Evolutionary conservation across 2,113 vertebrate species (phyloP), one percentile per base, ranked within the genome.

Genomic region (Ceyx margarethae): DNA sequence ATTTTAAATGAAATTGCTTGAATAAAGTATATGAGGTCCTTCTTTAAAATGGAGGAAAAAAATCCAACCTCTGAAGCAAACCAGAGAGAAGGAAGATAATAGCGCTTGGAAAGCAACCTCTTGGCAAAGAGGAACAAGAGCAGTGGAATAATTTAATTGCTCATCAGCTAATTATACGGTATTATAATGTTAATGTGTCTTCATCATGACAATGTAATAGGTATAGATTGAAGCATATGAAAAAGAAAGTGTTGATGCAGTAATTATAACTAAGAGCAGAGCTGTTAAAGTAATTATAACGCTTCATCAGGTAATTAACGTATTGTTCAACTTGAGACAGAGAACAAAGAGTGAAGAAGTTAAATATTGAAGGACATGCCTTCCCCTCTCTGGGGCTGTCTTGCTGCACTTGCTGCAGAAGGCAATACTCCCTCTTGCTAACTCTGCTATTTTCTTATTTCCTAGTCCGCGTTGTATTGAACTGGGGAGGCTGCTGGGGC

Each of bases 141-240:
- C 97, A 97, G 97, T 98, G 97, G 97, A 99, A 98, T 98, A 98
- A 98, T 98, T 98, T 98, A 99, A 99, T 99, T 98, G 98, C 98
- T 98, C 98, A 97, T 98, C 97, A 98, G 98, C 97, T 98, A 98
- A 98, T 98, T 98, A 98, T 98, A 98, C 96, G 95, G 98, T 98
- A 98, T 98, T 98, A 98, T 98, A 97, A 98, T 98, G 98, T 98
- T 99, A 98, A 99, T 99, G 98, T 98, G 98, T 98, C 98, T 98
- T 98, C 98, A 98, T 98, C 97, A 97, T 98, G 98, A 98, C 98
- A 98, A 97, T 98, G 98, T 97, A 98, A 97, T 97, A 97, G 98
- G 98, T 98, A 98, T 98, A 98, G 97, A 98, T 97, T 97, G 96
- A 94, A 97, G 96, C 97, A 98, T 97, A 97, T 97, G 97, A 97